phyloP scores from a whole-genome alignment of 1,140 invertebrate genomes.

The Drosophila yakuba region DNA sequence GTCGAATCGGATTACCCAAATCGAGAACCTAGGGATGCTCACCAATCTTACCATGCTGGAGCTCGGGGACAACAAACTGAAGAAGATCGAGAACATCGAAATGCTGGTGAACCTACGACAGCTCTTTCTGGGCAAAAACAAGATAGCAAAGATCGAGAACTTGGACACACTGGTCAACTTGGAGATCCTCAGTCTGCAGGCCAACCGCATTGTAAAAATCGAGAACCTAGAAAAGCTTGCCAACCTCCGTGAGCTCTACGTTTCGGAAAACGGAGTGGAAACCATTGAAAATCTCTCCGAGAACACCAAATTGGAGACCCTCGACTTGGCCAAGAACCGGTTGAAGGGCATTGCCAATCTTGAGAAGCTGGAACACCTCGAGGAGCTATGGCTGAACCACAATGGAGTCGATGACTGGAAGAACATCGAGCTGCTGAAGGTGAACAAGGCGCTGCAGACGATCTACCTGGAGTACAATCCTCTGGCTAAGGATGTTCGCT shows the following conservation, averaged over 20 bases:
- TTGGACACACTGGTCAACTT: slow-evolving; percentile 91
- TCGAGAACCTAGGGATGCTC: slow-evolving; percentile 95
- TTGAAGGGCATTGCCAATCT: slow-evolving; percentile 94
- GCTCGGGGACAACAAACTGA: slow-evolving; percentile 94
- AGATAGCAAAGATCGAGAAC: slow-evolving; percentile 96
- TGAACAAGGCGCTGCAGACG: slow-evolving; percentile 92
- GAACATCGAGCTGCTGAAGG: slow-evolving; percentile 90
- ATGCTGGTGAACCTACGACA: slow-evolving; percentile 90
- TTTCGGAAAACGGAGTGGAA: slow-evolving; percentile 97
- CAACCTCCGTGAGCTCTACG: slow-evolving; percentile 94
- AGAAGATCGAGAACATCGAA: slow-evolving; percentile 94
- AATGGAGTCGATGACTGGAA: slow-evolving; percentile 95
- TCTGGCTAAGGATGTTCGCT: slow-evolving; percentile 92
- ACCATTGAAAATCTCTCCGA: slow-evolving; percentile 90
- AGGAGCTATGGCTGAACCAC: slow-evolving; percentile 98
- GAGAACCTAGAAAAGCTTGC: slow-evolving; percentile 92
- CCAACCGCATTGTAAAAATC: slow-evolving; percentile 94
- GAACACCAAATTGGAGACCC: slow-evolving; percentile 91
- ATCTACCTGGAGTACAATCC: slow-evolving; percentile 98
- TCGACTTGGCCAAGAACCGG: slow-evolving; percentile 96
- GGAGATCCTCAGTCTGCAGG: slow-evolving; percentile 94
- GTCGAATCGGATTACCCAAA: slow-evolving; percentile 96
- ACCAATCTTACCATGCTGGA: slow-evolving; percentile 94
- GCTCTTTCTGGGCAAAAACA: slow-evolving; percentile 98
- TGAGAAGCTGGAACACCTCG: slow-evolving; percentile 89